Conservation (phyloP, 2,113 vertebrate species). For the Engraulis encrasicolus region DNA sequence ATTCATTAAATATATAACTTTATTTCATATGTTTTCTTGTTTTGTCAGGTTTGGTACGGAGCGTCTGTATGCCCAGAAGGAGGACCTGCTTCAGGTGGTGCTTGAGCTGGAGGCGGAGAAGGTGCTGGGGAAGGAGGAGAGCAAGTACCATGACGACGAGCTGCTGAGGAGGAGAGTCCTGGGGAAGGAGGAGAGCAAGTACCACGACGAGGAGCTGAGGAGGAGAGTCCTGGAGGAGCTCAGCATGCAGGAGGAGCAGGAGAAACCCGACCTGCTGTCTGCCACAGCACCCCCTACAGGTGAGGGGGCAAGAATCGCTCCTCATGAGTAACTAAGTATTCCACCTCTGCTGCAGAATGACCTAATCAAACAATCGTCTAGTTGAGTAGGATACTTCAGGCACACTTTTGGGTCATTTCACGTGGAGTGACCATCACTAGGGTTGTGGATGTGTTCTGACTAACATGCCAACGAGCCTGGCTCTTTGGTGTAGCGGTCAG, state of each 20-base stretch:
- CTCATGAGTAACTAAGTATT: background rate
- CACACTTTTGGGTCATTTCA: no score
- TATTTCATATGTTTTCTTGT: background rate
- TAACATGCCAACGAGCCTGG: no score
- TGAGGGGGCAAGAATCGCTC: slow-evolving; percentile 10
- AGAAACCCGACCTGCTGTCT: slow-evolving; percentile 68
- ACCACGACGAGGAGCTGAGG: slow-evolving; percentile 71
- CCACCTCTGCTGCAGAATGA: background rate
- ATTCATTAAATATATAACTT: background rate
- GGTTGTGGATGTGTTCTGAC: no score
- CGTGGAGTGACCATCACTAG: no score
- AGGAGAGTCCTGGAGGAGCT: slow-evolving; percentile 68
- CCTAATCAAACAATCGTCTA: no score
- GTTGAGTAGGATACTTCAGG: no score
- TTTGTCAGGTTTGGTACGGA: slow-evolving; percentile 75
- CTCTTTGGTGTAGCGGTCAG: no score
- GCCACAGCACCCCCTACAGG: slow-evolving; percentile 52
- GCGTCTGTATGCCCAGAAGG: slow-evolving; percentile 76
- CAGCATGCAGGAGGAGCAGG: slow-evolving; percentile 65
- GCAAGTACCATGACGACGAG: slow-evolving; percentile 74
- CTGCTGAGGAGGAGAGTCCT: slow-evolving; percentile 63
- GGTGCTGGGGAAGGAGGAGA: slow-evolving; percentile 62
- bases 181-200: slow-evolving; percentile 65
- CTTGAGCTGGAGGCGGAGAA: slow-evolving; percentile 78
- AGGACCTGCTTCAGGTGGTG: slow-evolving; percentile 79